Percentiles rank a stretch among this genome's conserved stretches.
Conservation (phyloP, 30 jellyfish, hydroid and myxozoan genomes). For the Hydractinia echinata region DNA sequence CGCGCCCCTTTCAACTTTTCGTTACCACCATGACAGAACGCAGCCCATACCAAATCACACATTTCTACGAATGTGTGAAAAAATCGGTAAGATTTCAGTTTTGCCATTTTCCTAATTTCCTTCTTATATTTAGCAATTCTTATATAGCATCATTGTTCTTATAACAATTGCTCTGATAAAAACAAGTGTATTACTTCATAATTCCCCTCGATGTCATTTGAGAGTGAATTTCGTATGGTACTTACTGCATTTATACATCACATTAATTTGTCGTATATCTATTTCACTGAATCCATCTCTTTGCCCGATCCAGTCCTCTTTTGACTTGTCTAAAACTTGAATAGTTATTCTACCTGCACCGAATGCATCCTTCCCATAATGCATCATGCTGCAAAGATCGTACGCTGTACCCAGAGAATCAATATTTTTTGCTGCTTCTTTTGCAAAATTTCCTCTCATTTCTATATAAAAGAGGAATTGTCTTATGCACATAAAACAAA, state of each 20-base stretch:
- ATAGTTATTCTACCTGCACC: conserved; percentile 64
- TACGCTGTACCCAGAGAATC: conserved; percentile 16
- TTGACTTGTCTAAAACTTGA: conserved; percentile 43
- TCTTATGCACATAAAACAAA: background rate
- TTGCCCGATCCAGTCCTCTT: conserved; percentile 56
- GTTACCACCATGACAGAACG: too few species aligned
- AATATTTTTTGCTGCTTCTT: background rate
- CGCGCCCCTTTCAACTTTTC: too few species aligned
- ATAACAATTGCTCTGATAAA: too few species aligned
- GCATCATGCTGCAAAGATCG: conserved; percentile 70
- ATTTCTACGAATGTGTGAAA: too few species aligned
- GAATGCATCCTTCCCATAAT: conserved; percentile 65
- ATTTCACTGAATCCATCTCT: conserved; percentile 54
- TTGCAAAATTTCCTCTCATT: conserved; percentile 5
- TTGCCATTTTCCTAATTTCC: too few species aligned
- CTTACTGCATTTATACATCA: conserved; percentile 21
- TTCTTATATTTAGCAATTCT: too few species aligned
- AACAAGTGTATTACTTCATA: too few species aligned
- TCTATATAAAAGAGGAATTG: background rate
- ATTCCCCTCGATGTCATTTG: too few species aligned
- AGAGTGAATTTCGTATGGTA: background rate
- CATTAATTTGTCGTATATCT: conserved; percentile 62
- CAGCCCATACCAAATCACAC: too few species aligned
- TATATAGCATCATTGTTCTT: too few species aligned
- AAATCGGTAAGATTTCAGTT: too few species aligned